A percentile compares a stretch with the other conserved stretches of the same genome.
These are phyloP conservation scores for Polyergus mexicanus DNA, from an alignment of 1,140 invertebrate genomes.

Conservation along the genomic window DNA sequence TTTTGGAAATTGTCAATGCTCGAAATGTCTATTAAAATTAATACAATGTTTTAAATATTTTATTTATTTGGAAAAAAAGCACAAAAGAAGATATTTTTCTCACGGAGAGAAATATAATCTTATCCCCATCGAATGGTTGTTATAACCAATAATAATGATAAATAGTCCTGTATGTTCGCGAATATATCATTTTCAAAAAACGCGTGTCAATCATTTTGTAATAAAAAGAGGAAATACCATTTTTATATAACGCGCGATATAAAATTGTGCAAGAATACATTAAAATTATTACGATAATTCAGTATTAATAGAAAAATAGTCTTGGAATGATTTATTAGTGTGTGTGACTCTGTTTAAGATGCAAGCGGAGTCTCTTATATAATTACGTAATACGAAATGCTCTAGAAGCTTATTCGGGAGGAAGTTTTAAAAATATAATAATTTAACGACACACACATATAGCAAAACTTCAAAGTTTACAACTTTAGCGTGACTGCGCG, in stretches of 20 bases:
- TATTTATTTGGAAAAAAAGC: not conserved
- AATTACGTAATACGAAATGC: not conserved
- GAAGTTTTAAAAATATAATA: not conserved
- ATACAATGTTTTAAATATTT: not conserved
- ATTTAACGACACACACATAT: not conserved
- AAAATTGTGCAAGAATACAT: not conserved
- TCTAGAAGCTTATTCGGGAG: not conserved
- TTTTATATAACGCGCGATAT: not conserved
- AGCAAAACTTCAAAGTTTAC: not conserved
- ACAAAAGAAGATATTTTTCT: not conserved
- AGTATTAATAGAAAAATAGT: not conserved
- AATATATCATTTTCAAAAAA: conserved; percentile 14
- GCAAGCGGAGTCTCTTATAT: not conserved
- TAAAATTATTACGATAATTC: not conserved
- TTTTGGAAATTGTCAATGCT: not conserved
- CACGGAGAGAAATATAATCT: not conserved
- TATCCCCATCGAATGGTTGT: not conserved
- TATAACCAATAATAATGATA: not conserved
- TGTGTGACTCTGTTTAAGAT: not conserved
- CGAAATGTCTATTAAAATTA: not conserved
- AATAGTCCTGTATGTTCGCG: not conserved
- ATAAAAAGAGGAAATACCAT: not conserved
- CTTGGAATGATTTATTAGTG: not conserved
- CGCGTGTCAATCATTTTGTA: not conserved
- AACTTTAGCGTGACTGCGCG: conserved; percentile 17